These are phyloP conservation scores for Bilobella aurantiaca DNA, from an alignment of 1,140 invertebrate species.

Conservation along the genomic window DNA sequence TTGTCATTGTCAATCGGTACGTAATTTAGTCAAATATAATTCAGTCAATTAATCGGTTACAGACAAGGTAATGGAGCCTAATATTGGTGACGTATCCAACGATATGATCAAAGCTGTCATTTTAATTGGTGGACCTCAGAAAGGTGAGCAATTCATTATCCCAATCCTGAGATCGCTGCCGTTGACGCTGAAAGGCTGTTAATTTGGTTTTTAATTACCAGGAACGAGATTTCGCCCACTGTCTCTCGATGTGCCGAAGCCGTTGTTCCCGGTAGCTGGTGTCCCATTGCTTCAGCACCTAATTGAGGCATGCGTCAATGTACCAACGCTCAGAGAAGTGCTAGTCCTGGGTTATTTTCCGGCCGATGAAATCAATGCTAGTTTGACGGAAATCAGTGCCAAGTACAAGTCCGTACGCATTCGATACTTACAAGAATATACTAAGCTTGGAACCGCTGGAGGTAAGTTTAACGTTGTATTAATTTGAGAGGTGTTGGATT, in stretches of 20 bases:
- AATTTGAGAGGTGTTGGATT: too few relatives aligned
- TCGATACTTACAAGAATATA: conserved; percentile 88
- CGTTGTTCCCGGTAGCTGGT: conserved; percentile 91
- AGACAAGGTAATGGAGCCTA: background rate
- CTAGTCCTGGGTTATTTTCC: conserved; percentile 88
- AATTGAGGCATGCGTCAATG: conserved; percentile 80
- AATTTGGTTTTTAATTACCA: conserved; percentile 39
- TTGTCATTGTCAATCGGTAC: too few relatives aligned
- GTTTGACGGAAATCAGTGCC: conserved; percentile 61
- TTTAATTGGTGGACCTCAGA: conserved; percentile 53
- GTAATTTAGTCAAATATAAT: too few relatives aligned
- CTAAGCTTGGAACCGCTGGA: conserved; percentile 86
- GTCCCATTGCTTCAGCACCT: conserved; percentile 91
- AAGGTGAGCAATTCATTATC: conserved; percentile 44
- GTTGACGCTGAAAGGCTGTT: background rate
- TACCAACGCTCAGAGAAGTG: conserved; percentile 75
- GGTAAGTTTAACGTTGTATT: too few relatives aligned
- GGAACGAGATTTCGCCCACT: conserved; percentile 92
- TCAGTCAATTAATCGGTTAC: background rate
- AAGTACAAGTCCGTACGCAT: conserved; percentile 33
- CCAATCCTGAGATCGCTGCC: background rate
- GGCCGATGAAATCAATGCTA: conserved; percentile 65
- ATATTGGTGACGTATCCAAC: background rate
- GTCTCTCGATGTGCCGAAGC: conserved; percentile 92
- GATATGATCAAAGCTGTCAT: conserved; percentile 51